Evolutionary conservation across 2,113 vertebrate genomes (phyloP).

Genomic region (Corythaeola cristata): DNA sequence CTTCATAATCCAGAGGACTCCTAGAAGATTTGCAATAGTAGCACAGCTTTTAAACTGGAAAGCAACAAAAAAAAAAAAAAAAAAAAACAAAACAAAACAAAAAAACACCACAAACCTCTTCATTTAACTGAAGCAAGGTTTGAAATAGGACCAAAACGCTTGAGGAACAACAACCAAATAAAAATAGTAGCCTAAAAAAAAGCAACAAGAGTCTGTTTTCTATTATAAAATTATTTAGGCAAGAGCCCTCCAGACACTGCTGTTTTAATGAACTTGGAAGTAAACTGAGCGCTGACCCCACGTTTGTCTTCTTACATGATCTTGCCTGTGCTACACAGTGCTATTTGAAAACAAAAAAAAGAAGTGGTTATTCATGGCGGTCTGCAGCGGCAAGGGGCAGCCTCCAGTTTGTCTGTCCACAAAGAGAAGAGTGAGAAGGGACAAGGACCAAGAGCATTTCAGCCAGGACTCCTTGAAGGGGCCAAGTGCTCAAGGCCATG

Average conservation of each 20-base stretch:
- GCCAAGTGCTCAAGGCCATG: neutral
- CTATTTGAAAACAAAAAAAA: neutral
- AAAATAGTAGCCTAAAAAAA: slow-evolving; percentile 73
- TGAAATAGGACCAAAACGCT: slow-evolving; percentile 66
- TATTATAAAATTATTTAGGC: slow-evolving; percentile 58
- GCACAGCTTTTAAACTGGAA: slow-evolving; percentile 34
- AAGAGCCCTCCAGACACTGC: slow-evolving; percentile 38
- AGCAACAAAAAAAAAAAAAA: neutral
- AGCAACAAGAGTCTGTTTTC: slow-evolving; percentile 66
- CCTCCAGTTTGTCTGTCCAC: neutral
- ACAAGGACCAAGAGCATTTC: neutral
- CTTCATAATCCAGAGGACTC: neutral
- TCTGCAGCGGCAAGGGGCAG: neutral
- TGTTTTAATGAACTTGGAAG: slow-evolving; percentile 25
- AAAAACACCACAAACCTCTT: neutral
- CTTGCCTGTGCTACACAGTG: neutral
- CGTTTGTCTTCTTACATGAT: neutral
- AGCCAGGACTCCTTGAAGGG: neutral
- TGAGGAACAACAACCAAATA: slow-evolving; percentile 70
- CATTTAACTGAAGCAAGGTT: slow-evolving; percentile 52
- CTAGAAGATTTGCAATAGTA: neutral
- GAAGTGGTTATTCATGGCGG: neutral
- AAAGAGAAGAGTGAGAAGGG: neutral
- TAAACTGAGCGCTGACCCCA: neutral
- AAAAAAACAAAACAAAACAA: too few species aligned